Evolutionary conservation across 2,888 invertebrate genomes (phyloP).

Genomic region (Deilephila porcellus): DNA sequence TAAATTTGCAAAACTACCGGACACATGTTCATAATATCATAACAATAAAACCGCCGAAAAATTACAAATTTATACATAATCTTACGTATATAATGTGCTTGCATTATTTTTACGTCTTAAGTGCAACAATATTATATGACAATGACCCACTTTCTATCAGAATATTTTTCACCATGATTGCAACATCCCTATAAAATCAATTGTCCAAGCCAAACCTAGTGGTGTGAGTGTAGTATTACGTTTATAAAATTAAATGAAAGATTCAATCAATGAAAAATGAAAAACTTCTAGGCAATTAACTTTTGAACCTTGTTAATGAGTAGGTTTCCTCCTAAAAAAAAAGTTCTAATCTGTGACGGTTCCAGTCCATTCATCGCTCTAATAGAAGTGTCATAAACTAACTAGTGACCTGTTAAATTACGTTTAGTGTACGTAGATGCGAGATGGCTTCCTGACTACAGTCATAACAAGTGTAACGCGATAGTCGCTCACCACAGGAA

Average conservation of each 20-base stretch:
- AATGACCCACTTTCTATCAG: constrained; percentile 71
- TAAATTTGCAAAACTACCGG: neutral
- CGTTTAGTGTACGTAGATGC: constrained; percentile 36
- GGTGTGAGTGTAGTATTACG: constrained; percentile 28
- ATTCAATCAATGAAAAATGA: constrained; percentile 34
- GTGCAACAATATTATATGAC: constrained; percentile 44
- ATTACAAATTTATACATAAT: neutral
- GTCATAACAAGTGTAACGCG: constrained; percentile 27
- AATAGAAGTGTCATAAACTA: constrained; percentile 57
- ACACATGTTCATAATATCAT: neutral
- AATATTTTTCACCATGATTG: constrained; percentile 52
- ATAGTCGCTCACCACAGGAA: constrained; percentile 7
- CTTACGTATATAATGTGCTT: neutral
- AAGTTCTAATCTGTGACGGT: constrained; percentile 55
- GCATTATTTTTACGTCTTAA: constrained; percentile 19
- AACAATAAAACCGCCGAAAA: neutral
- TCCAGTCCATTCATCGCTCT: constrained; percentile 54
- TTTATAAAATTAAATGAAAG: constrained; percentile 28
- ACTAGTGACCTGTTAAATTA: constrained; percentile 72
- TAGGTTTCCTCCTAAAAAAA: constrained; percentile 67
- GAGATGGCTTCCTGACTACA: constrained; percentile 27
- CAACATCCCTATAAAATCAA: constrained; percentile 34
- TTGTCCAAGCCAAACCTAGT: constrained; percentile 31
- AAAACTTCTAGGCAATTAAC: constrained; percentile 57
- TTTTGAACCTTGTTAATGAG: constrained; percentile 50